A percentile compares a stretch with the other conserved stretches of the same genome.
These are phyloP conservation scores for Peucedramus taeniatus DNA, from an alignment of 2,113 vertebrate species.

Conservation along the genomic window DNA sequence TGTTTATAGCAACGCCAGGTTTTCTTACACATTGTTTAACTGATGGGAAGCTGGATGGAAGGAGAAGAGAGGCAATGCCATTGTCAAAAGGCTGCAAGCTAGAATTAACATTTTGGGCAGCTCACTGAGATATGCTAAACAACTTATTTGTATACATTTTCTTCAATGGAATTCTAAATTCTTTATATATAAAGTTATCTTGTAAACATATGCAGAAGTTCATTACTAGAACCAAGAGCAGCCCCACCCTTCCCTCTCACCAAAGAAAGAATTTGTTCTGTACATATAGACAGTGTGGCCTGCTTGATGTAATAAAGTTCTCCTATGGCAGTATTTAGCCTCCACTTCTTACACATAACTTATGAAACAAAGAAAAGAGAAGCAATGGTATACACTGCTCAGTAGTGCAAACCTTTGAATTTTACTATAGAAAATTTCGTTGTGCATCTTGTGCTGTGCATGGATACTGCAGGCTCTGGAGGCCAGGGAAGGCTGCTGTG, in stretches of 20 bases:
- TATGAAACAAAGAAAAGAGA: not conserved
- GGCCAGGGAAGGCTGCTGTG: not conserved
- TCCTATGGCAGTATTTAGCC: not conserved
- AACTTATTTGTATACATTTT: not conserved
- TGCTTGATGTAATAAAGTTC: not conserved
- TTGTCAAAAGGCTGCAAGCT: not conserved
- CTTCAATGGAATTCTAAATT: not conserved
- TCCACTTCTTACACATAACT: not conserved
- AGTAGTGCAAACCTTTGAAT: not conserved
- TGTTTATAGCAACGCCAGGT: not conserved
- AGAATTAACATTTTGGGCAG: not conserved
- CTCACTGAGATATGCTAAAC: not conserved
- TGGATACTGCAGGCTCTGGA: not conserved
- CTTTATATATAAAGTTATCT: not conserved
- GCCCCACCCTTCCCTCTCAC: not conserved
- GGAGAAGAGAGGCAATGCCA: not conserved
- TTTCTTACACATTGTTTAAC: not conserved
- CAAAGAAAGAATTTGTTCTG: not conserved
- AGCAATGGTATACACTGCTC: not conserved
- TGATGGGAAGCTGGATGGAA: not conserved
- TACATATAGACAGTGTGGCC: not conserved
- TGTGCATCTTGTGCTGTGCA: not conserved
- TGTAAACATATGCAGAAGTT: not conserved
- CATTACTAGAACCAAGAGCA: not conserved
- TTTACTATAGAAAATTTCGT: not conserved